Conservation (phyloP, 2,113 vertebrate genomes). For the Aythya baeri region DNA sequence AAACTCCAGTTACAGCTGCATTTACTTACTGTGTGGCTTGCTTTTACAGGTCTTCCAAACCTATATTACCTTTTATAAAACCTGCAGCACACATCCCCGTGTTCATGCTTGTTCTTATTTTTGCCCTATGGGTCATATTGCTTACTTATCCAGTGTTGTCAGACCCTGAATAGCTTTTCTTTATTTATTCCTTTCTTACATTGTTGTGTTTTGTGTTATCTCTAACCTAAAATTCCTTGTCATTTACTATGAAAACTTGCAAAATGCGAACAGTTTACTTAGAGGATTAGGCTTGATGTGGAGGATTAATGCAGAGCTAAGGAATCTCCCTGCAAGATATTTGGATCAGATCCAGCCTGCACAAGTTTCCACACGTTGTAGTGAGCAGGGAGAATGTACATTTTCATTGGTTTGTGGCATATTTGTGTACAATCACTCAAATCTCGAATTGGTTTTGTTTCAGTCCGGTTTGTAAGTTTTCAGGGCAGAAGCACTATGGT, state of each 20-base stretch:
- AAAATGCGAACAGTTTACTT: conserved; percentile 70
- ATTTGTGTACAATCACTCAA: not conserved
- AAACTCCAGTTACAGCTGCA: conserved; percentile 40
- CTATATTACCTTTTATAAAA: conserved; percentile 28
- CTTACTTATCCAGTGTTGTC: conserved; percentile 46
- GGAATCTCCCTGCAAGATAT: conserved; percentile 61
- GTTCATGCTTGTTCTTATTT: conserved; percentile 59
- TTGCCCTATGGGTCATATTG: conserved; percentile 35
- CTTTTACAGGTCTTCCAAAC: conserved; percentile 43
- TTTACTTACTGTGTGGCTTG: conserved; percentile 54
- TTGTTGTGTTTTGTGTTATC: conserved; percentile 50
- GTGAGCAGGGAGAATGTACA: not conserved
- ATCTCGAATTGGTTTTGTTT: not conserved
- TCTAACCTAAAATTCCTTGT: conserved; percentile 64
- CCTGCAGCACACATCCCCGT: not conserved
- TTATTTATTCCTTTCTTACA: conserved; percentile 56
- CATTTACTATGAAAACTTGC: conserved; percentile 53
- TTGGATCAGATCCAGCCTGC: conserved; percentile 45
- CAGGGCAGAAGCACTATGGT: not conserved
- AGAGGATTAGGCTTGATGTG: conserved; percentile 64
- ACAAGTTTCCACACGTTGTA: conserved; percentile 50
- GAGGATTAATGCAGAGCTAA: conserved; percentile 62
- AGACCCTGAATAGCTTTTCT: conserved; percentile 49
- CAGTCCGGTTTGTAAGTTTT: not conserved
- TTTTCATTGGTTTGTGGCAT: not conserved